Evolutionary conservation across 2,888 invertebrate genomes (phyloP).

Genomic region (Coelinius sp.): DNA sequence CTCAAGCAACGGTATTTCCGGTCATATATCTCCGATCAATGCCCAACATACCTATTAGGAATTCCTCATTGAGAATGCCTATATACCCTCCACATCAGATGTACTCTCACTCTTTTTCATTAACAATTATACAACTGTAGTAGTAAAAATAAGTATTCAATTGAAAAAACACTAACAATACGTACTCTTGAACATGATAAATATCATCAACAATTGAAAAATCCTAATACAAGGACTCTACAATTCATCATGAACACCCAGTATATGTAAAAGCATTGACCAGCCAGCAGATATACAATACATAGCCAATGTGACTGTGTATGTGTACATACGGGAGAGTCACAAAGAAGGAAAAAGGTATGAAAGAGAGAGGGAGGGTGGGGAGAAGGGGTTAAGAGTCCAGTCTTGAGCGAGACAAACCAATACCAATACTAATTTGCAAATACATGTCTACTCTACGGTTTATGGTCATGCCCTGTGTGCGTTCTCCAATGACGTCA

Average conservation of each 20-base stretch:
- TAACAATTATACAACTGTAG: no score
- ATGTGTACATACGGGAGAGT: slow-evolving; percentile 13
- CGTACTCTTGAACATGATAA: neutral
- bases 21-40: neutral
- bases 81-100: no score
- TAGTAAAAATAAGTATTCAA: no score
- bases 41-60: neutral
- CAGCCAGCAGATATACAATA: slow-evolving; percentile 4
- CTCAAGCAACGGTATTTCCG: slow-evolving; percentile 15
- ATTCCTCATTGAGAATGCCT: neutral
- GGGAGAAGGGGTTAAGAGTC: slow-evolving; percentile 30
- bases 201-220: neutral
- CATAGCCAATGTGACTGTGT: slow-evolving; percentile 13
- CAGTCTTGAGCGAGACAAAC: slow-evolving; percentile 19
- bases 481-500: slow-evolving; percentile 11
- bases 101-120: no score
- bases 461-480: slow-evolving; percentile 21
- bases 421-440: slow-evolving; percentile 1
- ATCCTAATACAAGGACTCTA: neutral
- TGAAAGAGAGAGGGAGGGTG: slow-evolving; percentile 24
- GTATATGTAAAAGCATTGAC: slow-evolving; percentile 24
- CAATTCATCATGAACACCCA: neutral
- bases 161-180: no score
- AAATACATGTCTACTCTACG: slow-evolving; percentile 3
- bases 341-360: slow-evolving; percentile 26